Conservation (phyloP, 1,140 invertebrate species). For the Steinernema khuongi region DNA sequence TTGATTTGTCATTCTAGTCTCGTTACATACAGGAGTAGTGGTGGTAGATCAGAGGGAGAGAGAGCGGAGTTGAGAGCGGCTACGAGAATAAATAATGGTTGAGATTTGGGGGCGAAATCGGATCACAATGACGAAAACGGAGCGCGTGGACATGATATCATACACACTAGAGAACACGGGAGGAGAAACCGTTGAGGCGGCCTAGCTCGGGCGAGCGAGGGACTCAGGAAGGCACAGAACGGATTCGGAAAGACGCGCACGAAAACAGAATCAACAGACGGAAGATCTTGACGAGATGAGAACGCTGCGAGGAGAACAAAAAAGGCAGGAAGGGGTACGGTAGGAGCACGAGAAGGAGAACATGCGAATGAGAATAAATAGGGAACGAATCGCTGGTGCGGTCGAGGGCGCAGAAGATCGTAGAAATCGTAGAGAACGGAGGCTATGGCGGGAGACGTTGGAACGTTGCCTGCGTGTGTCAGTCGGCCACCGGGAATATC, state of each 20-base stretch:
- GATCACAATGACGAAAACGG: not conserved
- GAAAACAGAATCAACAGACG: not conserved
- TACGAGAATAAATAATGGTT: slow-evolving; percentile 1
- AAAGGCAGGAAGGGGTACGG: slow-evolving; percentile 6
- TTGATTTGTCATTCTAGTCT: slow-evolving; percentile 9
- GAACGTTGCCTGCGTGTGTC: not conserved
- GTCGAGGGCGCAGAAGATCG: not conserved
- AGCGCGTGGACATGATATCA: not conserved
- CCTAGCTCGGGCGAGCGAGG: not conserved
- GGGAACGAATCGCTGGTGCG: slow-evolving; percentile 3
- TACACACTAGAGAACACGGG: not conserved
- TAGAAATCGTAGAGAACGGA: not conserved
- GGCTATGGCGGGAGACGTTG: not conserved
- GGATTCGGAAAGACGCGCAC: slow-evolving; percentile 11
- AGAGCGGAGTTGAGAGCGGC: not conserved
- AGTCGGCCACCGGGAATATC: slow-evolving; percentile 11
- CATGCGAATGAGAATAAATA: not conserved
- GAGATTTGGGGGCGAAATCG: slow-evolving; percentile 11
- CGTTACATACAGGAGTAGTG: not conserved
- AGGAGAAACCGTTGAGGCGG: not conserved
- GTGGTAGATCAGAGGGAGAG: not conserved
- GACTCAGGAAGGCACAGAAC: slow-evolving; percentile 6
- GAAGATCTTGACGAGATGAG: slow-evolving; percentile 8
- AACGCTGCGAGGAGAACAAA: not conserved
- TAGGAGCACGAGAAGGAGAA: not conserved